Conservation (phyloP, 2,797 vertebrate species). For the Danio choprae region DNA sequence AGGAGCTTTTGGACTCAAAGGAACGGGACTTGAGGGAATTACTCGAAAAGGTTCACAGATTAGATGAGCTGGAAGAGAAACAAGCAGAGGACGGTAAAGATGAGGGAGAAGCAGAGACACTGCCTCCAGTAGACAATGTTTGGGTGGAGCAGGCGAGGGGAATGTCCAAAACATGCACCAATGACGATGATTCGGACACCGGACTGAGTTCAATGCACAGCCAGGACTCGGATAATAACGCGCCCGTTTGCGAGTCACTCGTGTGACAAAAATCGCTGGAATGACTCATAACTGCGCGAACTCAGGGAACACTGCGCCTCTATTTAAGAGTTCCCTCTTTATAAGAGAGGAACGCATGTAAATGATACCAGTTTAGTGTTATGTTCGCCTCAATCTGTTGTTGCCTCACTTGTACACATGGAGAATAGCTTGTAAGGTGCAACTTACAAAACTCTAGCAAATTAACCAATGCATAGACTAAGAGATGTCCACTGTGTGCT, state of each 20-base stretch:
- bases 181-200: conserved; percentile 97
- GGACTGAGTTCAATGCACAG: conserved; percentile 98
- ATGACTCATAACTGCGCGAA: background rate
- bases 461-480: conserved; percentile 44
- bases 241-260: conserved; percentile 90
- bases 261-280: conserved; percentile 73
- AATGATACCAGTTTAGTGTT: conserved; percentile 43
- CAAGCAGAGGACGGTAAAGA: conserved; percentile 50
- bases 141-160: conserved; percentile 85
- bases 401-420: conserved; percentile 36
- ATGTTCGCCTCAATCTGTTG: conserved; percentile 1
- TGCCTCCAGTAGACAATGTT: conserved; percentile 64
- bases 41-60: conserved; percentile 80
- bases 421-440: conserved; percentile 38
- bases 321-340: conserved; percentile 30
- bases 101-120: conserved; percentile 50
- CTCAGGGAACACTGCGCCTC: conserved; percentile 65
- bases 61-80: conserved; percentile 66
- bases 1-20: conserved; percentile 84
- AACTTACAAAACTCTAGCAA: conserved; percentile 42
- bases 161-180: conserved; percentile 81
- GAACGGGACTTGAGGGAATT: conserved; percentile 86
- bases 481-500: conserved; percentile 42
- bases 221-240: conserved; percentile 91
- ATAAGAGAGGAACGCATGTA: conserved; percentile 32